Conservation (phyloP, 2,113 vertebrate species). For the Tursiops truncatus region DNA sequence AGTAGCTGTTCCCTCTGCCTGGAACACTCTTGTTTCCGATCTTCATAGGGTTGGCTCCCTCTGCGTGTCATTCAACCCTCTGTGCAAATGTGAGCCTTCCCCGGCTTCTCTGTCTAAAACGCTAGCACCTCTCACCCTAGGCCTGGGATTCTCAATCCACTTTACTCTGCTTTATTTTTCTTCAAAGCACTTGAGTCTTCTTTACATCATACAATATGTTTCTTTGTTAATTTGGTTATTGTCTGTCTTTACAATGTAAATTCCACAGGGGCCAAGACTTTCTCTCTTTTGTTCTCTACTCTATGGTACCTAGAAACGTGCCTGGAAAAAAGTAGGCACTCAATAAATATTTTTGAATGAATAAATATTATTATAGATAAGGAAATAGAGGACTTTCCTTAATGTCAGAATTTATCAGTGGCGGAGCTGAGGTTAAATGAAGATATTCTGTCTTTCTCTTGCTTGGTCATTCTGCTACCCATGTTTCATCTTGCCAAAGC, state of each 20-base stretch:
- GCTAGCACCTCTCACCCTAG: neutral
- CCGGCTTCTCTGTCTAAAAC: neutral
- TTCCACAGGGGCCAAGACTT: neutral
- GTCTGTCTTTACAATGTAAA: neutral
- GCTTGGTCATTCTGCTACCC: neutral
- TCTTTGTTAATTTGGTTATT: neutral
- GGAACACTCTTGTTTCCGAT: neutral
- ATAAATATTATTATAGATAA: neutral
- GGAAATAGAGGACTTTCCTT: neutral
- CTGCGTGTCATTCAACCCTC: neutral
- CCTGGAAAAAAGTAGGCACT: neutral
- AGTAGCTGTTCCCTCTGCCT: neutral
- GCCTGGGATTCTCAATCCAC: neutral
- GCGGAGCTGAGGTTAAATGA: neutral
- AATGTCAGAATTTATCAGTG: neutral
- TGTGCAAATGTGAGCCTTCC: too few relatives aligned
- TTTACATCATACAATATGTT: neutral
- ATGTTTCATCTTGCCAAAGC: neutral
- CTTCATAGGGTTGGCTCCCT: neutral
- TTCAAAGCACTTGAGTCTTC: neutral
- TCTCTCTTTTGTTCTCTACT: neutral
- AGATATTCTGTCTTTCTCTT: neutral
- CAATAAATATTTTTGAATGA: neutral
- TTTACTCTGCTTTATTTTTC: neutral
- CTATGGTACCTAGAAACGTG: neutral